Percentiles rank a stretch among this genome's conserved stretches.
These are phyloP conservation scores for Brachionichthys hirsutus DNA, from an alignment of 2,113 vertebrate species.

Conservation along the genomic window DNA sequence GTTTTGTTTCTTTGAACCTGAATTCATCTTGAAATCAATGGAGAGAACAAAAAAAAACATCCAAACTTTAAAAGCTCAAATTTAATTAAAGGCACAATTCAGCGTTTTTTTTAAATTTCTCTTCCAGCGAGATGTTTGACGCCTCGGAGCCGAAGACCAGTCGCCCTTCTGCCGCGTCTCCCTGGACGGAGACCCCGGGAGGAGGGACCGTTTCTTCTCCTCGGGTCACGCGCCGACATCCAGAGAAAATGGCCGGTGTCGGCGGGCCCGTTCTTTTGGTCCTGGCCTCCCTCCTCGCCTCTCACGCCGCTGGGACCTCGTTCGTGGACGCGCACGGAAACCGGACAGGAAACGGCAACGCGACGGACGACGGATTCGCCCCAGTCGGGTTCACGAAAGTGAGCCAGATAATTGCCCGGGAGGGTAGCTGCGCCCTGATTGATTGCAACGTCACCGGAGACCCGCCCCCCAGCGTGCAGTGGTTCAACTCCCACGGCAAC, in stretches of 20 bases:
- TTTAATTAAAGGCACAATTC: too few relatives aligned
- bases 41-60: too few relatives aligned
- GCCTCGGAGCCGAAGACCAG: constrained; percentile 28
- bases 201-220: constrained; percentile 58
- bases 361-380: constrained; percentile 67
- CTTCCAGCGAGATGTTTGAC: constrained; percentile 59
- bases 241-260: constrained; percentile 68
- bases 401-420: constrained; percentile 90
- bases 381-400: constrained; percentile 79
- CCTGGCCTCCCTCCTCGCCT: constrained; percentile 47
- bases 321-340: constrained; percentile 68
- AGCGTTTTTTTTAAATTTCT: too few relatives aligned
- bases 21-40: too few relatives aligned
- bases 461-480: constrained; percentile 85
- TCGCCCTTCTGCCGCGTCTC: constrained; percentile 27
- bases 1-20: too few relatives aligned
- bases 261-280: constrained; percentile 36
- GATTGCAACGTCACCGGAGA: constrained; percentile 90
- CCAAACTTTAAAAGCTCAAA: too few relatives aligned
- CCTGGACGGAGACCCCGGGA: constrained; percentile 51
- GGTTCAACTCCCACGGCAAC: constrained; percentile 91
- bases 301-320: constrained; percentile 62
- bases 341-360: constrained; percentile 73
- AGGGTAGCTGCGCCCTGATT: constrained; percentile 90
- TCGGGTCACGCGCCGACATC: constrained; percentile 31